phyloP scores from a whole-genome alignment of 2,888 invertebrate species.

The Sphinx pinastri region DNA sequence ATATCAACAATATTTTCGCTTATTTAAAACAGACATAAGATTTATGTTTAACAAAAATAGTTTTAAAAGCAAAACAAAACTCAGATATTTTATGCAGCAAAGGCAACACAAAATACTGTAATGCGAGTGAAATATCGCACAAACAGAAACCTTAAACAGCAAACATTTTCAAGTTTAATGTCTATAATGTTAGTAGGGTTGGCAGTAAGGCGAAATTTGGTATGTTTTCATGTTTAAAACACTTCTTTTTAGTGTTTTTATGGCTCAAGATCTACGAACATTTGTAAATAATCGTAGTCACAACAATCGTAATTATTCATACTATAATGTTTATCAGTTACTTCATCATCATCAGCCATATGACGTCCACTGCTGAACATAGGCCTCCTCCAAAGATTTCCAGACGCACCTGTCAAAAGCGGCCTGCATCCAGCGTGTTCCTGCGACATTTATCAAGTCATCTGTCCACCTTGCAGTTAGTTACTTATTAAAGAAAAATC shows the following conservation, averaged over 20 bases:
- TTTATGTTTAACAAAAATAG: slow-evolving; percentile 3
- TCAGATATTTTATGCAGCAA: slow-evolving; percentile 1
- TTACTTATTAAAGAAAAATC: no score
- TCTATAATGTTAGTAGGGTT: slow-evolving; percentile 14
- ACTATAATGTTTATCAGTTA: no score
- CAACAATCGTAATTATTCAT: no score
- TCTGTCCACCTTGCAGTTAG: no score
- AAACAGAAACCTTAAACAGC: slow-evolving; percentile 18
- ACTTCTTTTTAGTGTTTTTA: not conserved
- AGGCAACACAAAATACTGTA: slow-evolving; percentile 18
- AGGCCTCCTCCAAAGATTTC: no score
- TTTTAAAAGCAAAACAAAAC: slow-evolving; percentile 20
- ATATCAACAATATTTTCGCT: not conserved
- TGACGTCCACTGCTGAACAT: no score
- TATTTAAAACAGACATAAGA: not conserved
- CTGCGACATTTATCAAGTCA: no score
- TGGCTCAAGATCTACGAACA: no score
- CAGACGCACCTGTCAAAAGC: no score
- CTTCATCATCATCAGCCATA: no score
- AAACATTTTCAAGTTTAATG: slow-evolving; percentile 23
- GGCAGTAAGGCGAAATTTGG: not conserved
- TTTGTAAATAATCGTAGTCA: no score
- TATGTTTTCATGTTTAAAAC: not conserved
- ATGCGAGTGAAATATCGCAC: slow-evolving; percentile 3
- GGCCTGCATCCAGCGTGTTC: no score